Conservation (phyloP, 2,797 vertebrate species). For the Fistularia commersonii region DNA sequence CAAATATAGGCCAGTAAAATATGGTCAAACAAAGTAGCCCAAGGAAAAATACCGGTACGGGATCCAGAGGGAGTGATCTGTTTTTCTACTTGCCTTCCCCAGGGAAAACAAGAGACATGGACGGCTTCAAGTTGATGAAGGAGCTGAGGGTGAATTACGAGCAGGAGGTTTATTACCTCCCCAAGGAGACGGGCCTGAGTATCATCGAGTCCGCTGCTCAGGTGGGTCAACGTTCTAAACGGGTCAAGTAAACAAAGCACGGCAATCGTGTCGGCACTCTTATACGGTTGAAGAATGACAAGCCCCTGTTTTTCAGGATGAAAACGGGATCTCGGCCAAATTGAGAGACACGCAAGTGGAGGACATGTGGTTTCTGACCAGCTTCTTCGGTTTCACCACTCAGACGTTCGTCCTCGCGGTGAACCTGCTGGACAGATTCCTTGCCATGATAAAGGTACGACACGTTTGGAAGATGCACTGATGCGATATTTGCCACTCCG, state of each 20-base stretch:
- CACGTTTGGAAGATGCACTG: not conserved
- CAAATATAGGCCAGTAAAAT: conserved; percentile 19
- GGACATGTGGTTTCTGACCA: conserved; percentile 93
- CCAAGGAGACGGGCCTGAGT: conserved; percentile 85
- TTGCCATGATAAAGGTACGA: conserved; percentile 93
- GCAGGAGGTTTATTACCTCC: conserved; percentile 84
- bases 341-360: conserved; percentile 90
- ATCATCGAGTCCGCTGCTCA: conserved; percentile 84
- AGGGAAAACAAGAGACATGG: conserved; percentile 61
- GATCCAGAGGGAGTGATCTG: not conserved
- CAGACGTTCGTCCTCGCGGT: conserved; percentile 95
- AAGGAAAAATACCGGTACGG: not conserved
- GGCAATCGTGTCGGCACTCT: not conserved
- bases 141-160: conserved; percentile 86
- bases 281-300: not conserved
- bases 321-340: conserved; percentile 84
- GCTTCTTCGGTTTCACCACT: conserved; percentile 93
- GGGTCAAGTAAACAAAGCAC: not conserved
- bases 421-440: conserved; percentile 94
- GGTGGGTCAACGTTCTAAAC: conserved; percentile 61
- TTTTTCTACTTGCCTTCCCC: conserved; percentile 2
- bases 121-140: conserved; percentile 86
- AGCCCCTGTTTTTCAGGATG: conserved; percentile 67
- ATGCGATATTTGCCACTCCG: not conserved
- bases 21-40: not conserved